Evolutionary conservation across 2,797 vertebrate genomes (phyloP).

Genomic region (Cryptoblepharus egeriae): DNA sequence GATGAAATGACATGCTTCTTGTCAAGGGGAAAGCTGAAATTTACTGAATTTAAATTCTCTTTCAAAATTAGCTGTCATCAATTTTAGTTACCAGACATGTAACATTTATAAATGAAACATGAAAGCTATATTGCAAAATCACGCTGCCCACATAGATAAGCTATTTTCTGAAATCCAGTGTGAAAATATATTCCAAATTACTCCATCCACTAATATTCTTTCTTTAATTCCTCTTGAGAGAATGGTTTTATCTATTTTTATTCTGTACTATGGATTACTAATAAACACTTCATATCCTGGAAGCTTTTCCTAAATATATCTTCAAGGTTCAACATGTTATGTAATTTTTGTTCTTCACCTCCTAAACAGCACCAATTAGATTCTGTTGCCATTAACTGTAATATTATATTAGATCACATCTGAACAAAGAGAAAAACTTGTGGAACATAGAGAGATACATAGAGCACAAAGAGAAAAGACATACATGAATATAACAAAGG

Average conservation of each 20-base stretch:
- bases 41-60: not conserved
- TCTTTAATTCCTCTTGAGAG: slow-evolving; percentile 33
- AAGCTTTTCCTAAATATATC: slow-evolving; percentile 70
- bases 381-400: slow-evolving; percentile 40
- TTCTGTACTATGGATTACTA: slow-evolving; percentile 22
- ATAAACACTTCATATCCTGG: slow-evolving; percentile 58
- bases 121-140: not conserved
- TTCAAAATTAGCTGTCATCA: not conserved
- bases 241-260: slow-evolving; percentile 32
- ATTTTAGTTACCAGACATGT: not conserved
- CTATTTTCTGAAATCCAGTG: not conserved
- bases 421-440: not conserved
- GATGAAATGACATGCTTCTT: not conserved
- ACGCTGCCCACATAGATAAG: not conserved
- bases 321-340: slow-evolving; percentile 61
- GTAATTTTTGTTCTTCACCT: slow-evolving; percentile 60
- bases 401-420: slow-evolving; percentile 20
- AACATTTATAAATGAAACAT: not conserved
- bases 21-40: not conserved
- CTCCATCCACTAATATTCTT: slow-evolving; percentile 8
- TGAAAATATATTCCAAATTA: not conserved
- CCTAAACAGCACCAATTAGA: slow-evolving; percentile 46
- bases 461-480: no score
- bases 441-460: no score
- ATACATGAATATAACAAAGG: not conserved